Base-by-base conservation (phyloP, 2,113 vertebrate species). In the Neopipo cinnamomea region DNA sequence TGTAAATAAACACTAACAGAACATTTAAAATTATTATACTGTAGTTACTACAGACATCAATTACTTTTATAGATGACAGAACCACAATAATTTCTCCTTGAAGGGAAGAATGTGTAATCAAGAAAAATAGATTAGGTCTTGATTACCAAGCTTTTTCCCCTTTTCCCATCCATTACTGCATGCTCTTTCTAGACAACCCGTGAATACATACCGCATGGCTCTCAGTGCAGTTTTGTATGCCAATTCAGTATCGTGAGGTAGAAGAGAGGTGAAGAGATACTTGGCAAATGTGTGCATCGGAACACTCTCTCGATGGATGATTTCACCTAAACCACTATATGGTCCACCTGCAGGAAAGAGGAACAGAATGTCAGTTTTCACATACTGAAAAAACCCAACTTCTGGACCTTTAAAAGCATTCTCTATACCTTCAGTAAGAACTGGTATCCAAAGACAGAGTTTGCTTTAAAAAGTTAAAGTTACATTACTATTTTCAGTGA, bases 261-360 rank as follows among this genome's bases (percentile, higher is more conserved):
- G 99, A 98, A 99, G 99, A 96, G 98, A 99, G 96, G 99, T 99
- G 98, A 99, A 99, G 44, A 99, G 99, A 98, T 99, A 99, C 98
- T 99, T 99, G 99, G 99, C 99, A 98, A 99, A 99, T 31, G 99
- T 99, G 98, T 99, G 99, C 99, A 99, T 99, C 97, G 99, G 99
- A 98, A 99, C 99, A 5, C 99, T 99, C 97, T 99, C 99, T 98
- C 99, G 98, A 97, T 99, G 99, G 87, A 99, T 98, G 28, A 99
- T 96, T 97, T 99, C 99, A 28, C 99, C 99, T 95, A 99, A 98
- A 97, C 99, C 99, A 96, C 99, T 99, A 95, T 99, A 99, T 59
- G 99, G 99, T 95, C 99, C 99, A 95, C 99, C 99, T 99, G 97
- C 12, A 21, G 14, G 91, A 92, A 87, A 97, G 22, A 96, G n/a